Conservation (phyloP, 64 coral and sea anemone species). For the Cladopsammia gracilis region DNA sequence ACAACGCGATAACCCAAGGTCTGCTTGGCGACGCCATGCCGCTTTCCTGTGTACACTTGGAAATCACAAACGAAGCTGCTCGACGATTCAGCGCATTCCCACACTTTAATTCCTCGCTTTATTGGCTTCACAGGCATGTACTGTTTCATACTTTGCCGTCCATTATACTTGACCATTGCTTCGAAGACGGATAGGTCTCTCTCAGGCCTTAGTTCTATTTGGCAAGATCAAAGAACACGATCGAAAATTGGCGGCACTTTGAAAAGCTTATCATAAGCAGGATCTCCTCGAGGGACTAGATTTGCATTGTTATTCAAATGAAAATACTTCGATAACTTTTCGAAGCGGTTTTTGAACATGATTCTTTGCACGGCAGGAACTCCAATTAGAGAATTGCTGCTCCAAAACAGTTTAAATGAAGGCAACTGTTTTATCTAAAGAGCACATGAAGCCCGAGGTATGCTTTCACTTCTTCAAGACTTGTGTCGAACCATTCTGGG, state of each 20-base stretch:
- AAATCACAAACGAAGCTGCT: slow-evolving; percentile 55
- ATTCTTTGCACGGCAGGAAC: slow-evolving; percentile 40
- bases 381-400: slow-evolving; percentile 16
- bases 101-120: slow-evolving; percentile 71
- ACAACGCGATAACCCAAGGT: slow-evolving; percentile 53
- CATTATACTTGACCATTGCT: slow-evolving; percentile 48
- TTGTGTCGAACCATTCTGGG: slow-evolving; percentile 32
- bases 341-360: slow-evolving; percentile 31
- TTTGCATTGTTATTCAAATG: slow-evolving; percentile 36
- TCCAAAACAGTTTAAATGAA: slow-evolving; percentile 25
- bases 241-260: slow-evolving; percentile 63
- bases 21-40: slow-evolving; percentile 41
- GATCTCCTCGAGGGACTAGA: background rate
- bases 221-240: background rate
- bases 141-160: slow-evolving; percentile 38
- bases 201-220: background rate
- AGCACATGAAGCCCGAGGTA: slow-evolving; percentile 47
- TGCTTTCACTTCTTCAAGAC: slow-evolving; percentile 32
- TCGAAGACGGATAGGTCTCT: background rate
- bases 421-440: slow-evolving; percentile 64
- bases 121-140: slow-evolving; percentile 59
- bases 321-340: slow-evolving; percentile 23
- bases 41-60: slow-evolving; percentile 62
- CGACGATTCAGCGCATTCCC: slow-evolving; percentile 36
- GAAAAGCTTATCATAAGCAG: slow-evolving; percentile 34